These are phyloP conservation scores for Nasonia vitripennis DNA, from an alignment of 1,140 invertebrate species.

Conservation along the genomic window DNA sequence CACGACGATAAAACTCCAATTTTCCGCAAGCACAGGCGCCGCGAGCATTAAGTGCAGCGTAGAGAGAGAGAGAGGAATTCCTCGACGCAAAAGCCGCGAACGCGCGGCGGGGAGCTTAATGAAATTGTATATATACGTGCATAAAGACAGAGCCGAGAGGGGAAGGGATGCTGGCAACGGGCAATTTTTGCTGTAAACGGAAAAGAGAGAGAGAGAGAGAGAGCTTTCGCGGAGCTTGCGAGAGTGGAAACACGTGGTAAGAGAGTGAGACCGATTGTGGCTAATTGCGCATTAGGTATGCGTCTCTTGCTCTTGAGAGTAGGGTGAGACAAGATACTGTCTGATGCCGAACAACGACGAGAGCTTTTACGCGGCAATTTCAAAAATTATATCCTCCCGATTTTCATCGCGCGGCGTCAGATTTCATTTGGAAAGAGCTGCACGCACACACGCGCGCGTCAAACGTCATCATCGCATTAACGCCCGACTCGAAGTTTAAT, in stretches of 20 bases:
- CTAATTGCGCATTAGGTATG: constrained; percentile 69
- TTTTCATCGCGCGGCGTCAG: background rate
- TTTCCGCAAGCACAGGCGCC: constrained; percentile 7
- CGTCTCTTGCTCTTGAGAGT: constrained; percentile 51
- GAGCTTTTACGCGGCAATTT: background rate
- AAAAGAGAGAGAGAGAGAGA: no score
- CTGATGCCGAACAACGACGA: background rate
- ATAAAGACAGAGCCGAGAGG: no score
- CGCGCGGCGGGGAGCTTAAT: constrained; percentile 11
- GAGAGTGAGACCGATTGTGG: constrained; percentile 36
- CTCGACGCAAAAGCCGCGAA: constrained; percentile 3
- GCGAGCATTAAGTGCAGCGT: background rate
- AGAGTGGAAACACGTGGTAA: constrained; percentile 19
- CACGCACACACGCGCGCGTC: background rate
- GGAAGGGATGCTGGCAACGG: background rate
- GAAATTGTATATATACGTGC: constrained; percentile 36
- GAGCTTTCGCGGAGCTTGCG: background rate
- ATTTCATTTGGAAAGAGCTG: background rate
- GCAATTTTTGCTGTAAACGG: constrained; percentile 23
- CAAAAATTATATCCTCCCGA: no score
- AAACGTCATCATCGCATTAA: background rate
- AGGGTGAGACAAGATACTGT: constrained; percentile 35
- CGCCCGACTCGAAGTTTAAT: background rate
- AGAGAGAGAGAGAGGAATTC: background rate
- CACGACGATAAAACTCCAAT: constrained; percentile 34